These are phyloP conservation scores for Anas acuta DNA, from an alignment of 2,797 vertebrate genomes.

Conservation along the genomic window DNA sequence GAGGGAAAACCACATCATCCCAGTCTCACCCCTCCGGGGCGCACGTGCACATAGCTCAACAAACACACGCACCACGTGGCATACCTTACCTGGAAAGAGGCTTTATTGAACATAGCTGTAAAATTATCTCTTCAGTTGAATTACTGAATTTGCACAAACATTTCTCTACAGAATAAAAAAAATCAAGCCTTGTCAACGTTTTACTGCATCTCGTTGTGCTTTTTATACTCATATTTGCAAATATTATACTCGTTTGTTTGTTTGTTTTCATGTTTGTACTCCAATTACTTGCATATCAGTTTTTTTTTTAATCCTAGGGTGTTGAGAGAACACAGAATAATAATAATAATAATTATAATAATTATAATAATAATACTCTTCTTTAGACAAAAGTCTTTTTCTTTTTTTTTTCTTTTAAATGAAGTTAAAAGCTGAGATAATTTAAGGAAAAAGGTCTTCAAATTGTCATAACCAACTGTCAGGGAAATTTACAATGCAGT, in stretches of 20 bases:
- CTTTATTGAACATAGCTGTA: slow-evolving; percentile 87
- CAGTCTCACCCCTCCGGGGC: neutral
- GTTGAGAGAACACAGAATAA: slow-evolving; percentile 78
- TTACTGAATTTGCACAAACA: slow-evolving; percentile 85
- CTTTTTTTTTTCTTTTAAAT: slow-evolving; percentile 74
- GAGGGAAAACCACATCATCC: neutral
- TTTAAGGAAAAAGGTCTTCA: slow-evolving; percentile 87
- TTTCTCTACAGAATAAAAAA: slow-evolving; percentile 80
- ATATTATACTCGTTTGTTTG: slow-evolving; percentile 60
- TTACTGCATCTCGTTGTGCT: slow-evolving; percentile 86
- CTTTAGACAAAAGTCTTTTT: slow-evolving; percentile 82
- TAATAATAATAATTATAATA: slow-evolving; percentile 71
- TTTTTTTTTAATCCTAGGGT: slow-evolving; percentile 85
- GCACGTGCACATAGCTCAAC: slow-evolving; percentile 50
- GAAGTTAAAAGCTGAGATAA: slow-evolving; percentile 90
- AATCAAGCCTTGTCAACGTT: slow-evolving; percentile 80
- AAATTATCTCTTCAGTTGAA: slow-evolving; percentile 84
- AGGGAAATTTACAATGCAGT: slow-evolving; percentile 89
- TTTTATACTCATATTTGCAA: slow-evolving; percentile 83
- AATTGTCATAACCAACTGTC: slow-evolving; percentile 92
- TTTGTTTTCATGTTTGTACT: slow-evolving; percentile 81
- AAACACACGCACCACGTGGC: slow-evolving; percentile 78
- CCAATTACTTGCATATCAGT: slow-evolving; percentile 92
- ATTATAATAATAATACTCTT: slow-evolving; percentile 72
- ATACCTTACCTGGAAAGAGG: slow-evolving; percentile 86